Evolutionary conservation across 2,797 vertebrate species (phyloP), one percentile per base, ranked within the genome.

Genomic region (Ispidina lecontei): DNA sequence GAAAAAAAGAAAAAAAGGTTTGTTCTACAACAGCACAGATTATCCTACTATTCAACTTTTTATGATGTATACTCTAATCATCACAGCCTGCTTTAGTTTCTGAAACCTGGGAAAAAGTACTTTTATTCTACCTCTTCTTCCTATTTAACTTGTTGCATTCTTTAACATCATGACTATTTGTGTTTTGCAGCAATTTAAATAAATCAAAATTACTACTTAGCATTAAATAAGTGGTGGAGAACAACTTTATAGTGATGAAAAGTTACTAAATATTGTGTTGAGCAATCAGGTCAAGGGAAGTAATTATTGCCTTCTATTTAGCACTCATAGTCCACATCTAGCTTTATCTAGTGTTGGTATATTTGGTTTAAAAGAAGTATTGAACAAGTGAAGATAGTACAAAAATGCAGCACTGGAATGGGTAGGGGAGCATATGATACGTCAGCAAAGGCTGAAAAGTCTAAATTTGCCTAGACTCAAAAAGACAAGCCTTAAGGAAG

Each of bases 391-490:
- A 70, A 80, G 26, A 35, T 4, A 79, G 5, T 47, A 52, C 4
- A 43, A 23, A 12, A 82, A 77, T 81, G 15, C 9, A 72, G 12
- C 15, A 67, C 35, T 70, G 49, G 19, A 23, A 31, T 52, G 17
- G 2, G 0, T 28, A 46, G 6, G 4, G 7, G 20, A 89, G 7
- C 4, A 39, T 17, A 22, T 64, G 6, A 8, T 46, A 23, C 3
- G 2, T 28, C 35, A 92, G 3, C 17, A 83, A 80, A 84, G 22
- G 7, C 1, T 83, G 23, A 87, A 51, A 84, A 91, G 65, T 8
- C 6, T 46, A 28, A 47, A 63, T 77, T 81, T 80, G 12, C 49
- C 19, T 71, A 44, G 15, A n/a, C 6, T 41, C 8, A 23, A 35
- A 81, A 12, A 56, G 4, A 28, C 26, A 55, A 87, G 25, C 2